Evolutionary conservation across 2,888 invertebrate genomes (phyloP).

Genomic region (Ceriagrion tenellum): DNA sequence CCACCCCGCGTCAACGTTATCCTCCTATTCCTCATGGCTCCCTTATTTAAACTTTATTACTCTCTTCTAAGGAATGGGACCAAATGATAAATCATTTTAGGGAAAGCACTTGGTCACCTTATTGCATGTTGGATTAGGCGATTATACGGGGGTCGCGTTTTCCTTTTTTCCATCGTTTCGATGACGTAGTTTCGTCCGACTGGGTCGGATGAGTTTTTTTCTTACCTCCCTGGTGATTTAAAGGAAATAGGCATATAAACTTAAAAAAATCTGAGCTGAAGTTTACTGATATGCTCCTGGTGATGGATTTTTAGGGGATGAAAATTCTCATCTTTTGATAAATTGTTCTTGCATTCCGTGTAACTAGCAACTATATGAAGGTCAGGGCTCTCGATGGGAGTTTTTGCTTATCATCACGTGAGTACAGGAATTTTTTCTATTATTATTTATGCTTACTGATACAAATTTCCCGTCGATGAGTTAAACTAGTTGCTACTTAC

Average conservation of each 20-base stretch:
- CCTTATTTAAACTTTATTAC: constrained; percentile 32
- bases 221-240: background rate
- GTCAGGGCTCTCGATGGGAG: no score
- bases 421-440: no score
- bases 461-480: no score
- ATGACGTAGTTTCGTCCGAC: background rate
- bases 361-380: no score
- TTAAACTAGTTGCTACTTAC: no score
- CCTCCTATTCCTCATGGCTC: constrained; percentile 12
- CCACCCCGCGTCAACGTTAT: background rate
- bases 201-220: background rate
- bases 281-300: background rate
- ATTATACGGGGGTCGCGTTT: background rate
- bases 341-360: background rate
- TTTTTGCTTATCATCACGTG: no score
- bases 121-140: constrained; percentile 14
- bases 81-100: constrained; percentile 22
- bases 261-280: background rate
- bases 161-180: background rate
- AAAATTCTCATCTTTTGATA: background rate
- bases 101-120: constrained; percentile 4
- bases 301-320: background rate
- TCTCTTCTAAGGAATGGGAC: constrained; percentile 2
- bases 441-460: no score
- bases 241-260: background rate